Evolutionary conservation across 2,888 invertebrate genomes (phyloP).

Genomic region (Bursaphelenchus okinawaensis): DNA sequence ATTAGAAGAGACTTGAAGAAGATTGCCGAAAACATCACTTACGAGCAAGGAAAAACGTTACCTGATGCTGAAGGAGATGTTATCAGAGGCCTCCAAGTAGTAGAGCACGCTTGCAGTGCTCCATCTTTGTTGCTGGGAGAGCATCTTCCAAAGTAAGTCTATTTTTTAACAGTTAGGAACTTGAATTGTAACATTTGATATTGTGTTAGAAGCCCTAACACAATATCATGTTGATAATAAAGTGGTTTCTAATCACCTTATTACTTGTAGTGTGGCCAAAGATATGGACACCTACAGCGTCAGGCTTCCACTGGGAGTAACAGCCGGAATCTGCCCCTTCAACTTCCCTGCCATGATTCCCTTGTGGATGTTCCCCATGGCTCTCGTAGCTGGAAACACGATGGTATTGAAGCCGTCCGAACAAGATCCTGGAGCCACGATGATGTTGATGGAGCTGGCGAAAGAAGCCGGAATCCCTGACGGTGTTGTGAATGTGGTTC

Average conservation of each 20-base stretch:
- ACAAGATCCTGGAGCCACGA: conserved; percentile 90
- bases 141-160: conserved; percentile 66
- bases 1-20: conserved; percentile 81
- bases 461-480: conserved; percentile 91
- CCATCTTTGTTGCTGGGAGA: conserved; percentile 88
- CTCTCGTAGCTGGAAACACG: conserved; percentile 81
- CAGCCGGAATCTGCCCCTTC: conserved; percentile 92
- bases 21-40: conserved; percentile 82
- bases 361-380: conserved; percentile 76
- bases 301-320: conserved; percentile 84
- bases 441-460: conserved; percentile 85
- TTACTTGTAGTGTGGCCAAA: conserved; percentile 66
- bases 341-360: conserved; percentile 99
- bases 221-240: too few relatives aligned
- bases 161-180: not conserved
- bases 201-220: too few relatives aligned
- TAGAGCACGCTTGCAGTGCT: conserved; percentile 91
- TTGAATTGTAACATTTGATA: too few relatives aligned
- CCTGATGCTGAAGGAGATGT: conserved; percentile 97
- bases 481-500: conserved; percentile 89
- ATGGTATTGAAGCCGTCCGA: conserved; percentile 91
- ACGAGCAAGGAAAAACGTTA: conserved; percentile 93
- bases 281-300: conserved; percentile 93
- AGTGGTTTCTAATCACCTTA: too few relatives aligned
- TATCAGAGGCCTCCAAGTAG: conserved; percentile 74